phyloP scores from a whole-genome alignment of 1,140 invertebrate genomes.

The Pectinophora gossypiella region DNA sequence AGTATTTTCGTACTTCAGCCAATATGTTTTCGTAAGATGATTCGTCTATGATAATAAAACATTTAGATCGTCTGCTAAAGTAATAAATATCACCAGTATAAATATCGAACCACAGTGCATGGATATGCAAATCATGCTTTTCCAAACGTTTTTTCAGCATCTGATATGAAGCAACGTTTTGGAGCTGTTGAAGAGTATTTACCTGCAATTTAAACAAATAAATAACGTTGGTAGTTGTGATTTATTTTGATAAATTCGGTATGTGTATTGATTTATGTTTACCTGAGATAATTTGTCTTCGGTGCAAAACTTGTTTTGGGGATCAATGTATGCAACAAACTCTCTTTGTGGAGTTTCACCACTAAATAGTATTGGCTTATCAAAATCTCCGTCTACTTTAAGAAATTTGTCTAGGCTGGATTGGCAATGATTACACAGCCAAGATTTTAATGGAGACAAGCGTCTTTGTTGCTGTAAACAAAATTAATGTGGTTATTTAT shows the following conservation, averaged over 20 bases:
- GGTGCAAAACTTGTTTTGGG: constrained; percentile 90
- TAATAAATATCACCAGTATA: constrained; percentile 97
- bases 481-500: too few species aligned
- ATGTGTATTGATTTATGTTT: constrained; percentile 15
- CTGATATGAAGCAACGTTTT: constrained; percentile 95
- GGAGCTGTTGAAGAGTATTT: constrained; percentile 94
- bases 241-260: too few species aligned
- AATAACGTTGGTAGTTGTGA: too few species aligned
- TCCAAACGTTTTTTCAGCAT: constrained; percentile 91
- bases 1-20: constrained; percentile 87
- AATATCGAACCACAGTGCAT: constrained; percentile 98
- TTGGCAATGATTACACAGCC: constrained; percentile 92
- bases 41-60: constrained; percentile 91
- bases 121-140: constrained; percentile 89
- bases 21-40: constrained; percentile 83
- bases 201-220: constrained; percentile 77
- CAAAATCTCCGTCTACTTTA: constrained; percentile 82
- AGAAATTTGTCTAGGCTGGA: constrained; percentile 90
- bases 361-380: constrained; percentile 88
- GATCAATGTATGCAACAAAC: constrained; percentile 96
- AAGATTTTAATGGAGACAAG: constrained; percentile 91
- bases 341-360: constrained; percentile 90
- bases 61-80: constrained; percentile 90
- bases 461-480: constrained; percentile 82
- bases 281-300: constrained; percentile 96